Evolutionary conservation across 2,113 vertebrate species (phyloP), one percentile per base, ranked within the genome.

Genomic region (Dolichallabes microphthalmus): DNA sequence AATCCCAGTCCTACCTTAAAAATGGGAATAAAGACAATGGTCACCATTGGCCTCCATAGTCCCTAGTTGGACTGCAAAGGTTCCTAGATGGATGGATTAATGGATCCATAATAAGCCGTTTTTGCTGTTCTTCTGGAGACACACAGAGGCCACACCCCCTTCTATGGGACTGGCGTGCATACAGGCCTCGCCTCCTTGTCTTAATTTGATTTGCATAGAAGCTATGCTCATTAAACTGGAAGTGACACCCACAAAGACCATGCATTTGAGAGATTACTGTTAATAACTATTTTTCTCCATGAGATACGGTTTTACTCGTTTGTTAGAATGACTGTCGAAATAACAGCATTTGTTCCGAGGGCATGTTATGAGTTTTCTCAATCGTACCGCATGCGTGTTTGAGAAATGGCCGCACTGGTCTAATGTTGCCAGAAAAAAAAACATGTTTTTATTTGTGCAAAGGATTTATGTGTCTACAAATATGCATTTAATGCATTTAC

Each of bases 331-430:
- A 50, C 35, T 64, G 60, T 17, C 4, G 35, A 22, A 80, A 19
- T 80, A 61, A 27, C 32, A 27, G 79, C 22, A 27, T 81, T 66
- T 52, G 61, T 81, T 66, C 60, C 5, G 35, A 64, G 22, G 79
- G 79, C 25, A 27, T 45, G 25, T 52, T 81, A 52, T 52, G 61
- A 81, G 60, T 80, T 80, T 80, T 80, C 60, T 50, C 20, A 80
- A 10, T 17, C 63, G 78, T 81, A 64, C 60, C 19, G 79, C 58
- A 15, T 64, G 79, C 19, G 58, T 12, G 27, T 50, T 64, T 50
- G 58, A 52, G 39, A 55, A 81, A 63, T 17, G n/a, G 35, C 27
- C 60, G 61, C 60, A 81, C 4, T 19, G 22, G 20, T 14, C 39
- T 50, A 50, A 74, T 14, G 71, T 50, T 50, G 22, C 39, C 39